Base-by-base conservation (phyloP, 1,140 invertebrate genomes). In the Holcopasites calliopsidis region DNA sequence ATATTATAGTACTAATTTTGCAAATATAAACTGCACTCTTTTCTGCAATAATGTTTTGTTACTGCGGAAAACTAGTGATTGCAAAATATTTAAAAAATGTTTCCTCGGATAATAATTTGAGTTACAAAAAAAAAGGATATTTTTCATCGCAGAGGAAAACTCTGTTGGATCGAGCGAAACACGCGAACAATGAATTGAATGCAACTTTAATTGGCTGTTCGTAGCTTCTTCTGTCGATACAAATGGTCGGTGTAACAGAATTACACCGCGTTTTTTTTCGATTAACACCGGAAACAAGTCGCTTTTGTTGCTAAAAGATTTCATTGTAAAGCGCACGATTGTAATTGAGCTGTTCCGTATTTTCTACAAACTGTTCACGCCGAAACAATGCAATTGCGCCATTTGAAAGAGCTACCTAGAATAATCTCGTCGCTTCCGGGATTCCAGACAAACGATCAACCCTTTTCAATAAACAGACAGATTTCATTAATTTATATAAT, bases 241-340 rank as follows among this genome's bases (percentile, higher is more conserved):
- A 70, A 70, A 70, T 70, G 40, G 40, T n/a, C 40, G 11, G 26
- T 69, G 38, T 31, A 69, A 69, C 52, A 44, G n/a, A 13, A n/a
- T 16, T 47, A 55, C 55, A 33, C n/a, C 35, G 23, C 38, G 35
- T 5, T 18, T 55, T 55, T 42, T 54, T 44, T 42, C 50, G 26
- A 23, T 55, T 33, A 55, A 3, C 23, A 2, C 35, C 6, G 50
- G 18, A 31, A 68, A 21, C 50, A 55, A 40, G 40, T 44, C 40
- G 57, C 18, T 70, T 47, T 33, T 1, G 4, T 28, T n/a, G 68
- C 60, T 58, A 70, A 38, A 70, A 70, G 54, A 47, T 44, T 11
- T 26, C 40, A 7, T 21, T 13, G 8, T 13, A 40, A 13, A 28
- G 49, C 13, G 13, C 23, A 21, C 16, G 23, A 21, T 10, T 18